Conservation (phyloP, 2,888 invertebrate genomes). For the Pyrocoelia pectoralis region DNA sequence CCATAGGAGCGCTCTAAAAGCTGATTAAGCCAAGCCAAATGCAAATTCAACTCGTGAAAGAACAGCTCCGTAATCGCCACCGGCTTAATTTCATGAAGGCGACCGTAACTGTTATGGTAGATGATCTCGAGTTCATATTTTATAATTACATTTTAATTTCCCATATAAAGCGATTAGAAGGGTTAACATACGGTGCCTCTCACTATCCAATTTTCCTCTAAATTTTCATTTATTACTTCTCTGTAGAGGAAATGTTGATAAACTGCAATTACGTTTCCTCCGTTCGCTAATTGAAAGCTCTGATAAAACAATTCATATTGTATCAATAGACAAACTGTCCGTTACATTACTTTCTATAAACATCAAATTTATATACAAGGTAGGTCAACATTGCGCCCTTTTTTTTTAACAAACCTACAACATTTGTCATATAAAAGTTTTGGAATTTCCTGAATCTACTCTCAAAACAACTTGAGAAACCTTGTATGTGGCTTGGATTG, state of each 20-base stretch:
- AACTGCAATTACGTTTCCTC: neutral
- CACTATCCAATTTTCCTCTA: constrained; percentile 22
- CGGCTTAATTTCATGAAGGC: constrained; percentile 44
- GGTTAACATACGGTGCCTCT: constrained; percentile 28
- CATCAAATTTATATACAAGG: too few relatives aligned
- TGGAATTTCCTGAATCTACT: too few relatives aligned
- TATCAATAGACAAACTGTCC: too few relatives aligned
- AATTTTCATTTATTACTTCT: constrained; percentile 15
- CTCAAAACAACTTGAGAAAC: too few relatives aligned
- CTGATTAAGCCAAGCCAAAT: constrained; percentile 48
- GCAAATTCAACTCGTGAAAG: constrained; percentile 48
- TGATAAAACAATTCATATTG: neutral
- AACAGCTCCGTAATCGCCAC: constrained; percentile 46
- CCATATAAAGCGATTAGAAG: constrained; percentile 40
- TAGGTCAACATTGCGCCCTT: too few relatives aligned
- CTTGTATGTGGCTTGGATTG: too few relatives aligned
- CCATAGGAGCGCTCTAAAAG: constrained; percentile 45
- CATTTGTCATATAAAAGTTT: too few relatives aligned
- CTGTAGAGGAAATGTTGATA: constrained; percentile 9
- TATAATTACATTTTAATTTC: constrained; percentile 42
- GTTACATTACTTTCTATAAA: too few relatives aligned
- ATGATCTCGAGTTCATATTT: constrained; percentile 40
- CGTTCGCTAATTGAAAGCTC: neutral
- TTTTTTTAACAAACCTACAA: too few relatives aligned
- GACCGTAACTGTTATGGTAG: constrained; percentile 36